These are phyloP conservation scores for Agelas oroides DNA, from an alignment of 37 sponge, comb jelly and placozoan genomes.

Conservation along the genomic window DNA sequence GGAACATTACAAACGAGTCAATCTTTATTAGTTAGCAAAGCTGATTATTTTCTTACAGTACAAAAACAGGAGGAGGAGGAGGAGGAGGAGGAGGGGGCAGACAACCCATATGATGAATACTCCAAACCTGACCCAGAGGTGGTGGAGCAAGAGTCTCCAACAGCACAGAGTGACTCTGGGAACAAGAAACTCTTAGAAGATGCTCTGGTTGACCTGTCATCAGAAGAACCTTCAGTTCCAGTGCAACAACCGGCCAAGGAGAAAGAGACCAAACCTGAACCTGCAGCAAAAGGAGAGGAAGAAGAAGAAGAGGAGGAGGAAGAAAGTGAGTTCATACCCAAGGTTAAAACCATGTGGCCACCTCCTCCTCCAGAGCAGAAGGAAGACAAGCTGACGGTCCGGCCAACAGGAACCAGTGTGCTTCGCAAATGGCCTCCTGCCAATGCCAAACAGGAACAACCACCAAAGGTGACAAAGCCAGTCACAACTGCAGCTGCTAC, in stretches of 20 bases:
- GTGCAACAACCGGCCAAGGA: neutral
- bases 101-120: slow-evolving; percentile 17
- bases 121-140: slow-evolving; percentile 47
- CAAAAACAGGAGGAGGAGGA: neutral
- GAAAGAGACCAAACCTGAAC: neutral
- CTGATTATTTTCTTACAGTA: no score
- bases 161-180: slow-evolving; percentile 13
- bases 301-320: slow-evolving; percentile 15
- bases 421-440: slow-evolving; percentile 1
- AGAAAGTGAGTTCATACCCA: slow-evolving; percentile 10
- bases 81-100: slow-evolving; percentile 32
- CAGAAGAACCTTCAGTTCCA: neutral
- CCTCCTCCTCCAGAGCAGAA: neutral
- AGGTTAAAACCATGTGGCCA: neutral
- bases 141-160: slow-evolving; percentile 15
- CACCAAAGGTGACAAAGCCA: neutral
- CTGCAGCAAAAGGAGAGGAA: neutral
- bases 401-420: slow-evolving; percentile 1
- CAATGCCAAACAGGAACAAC: no score
- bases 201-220: slow-evolving; percentile 33
- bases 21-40: no score
- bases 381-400: neutral
- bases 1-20: no score
- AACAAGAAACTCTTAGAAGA: slow-evolving; percentile 18
- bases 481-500: neutral